Evolutionary conservation across 2,888 invertebrate genomes (phyloP).

Genomic region (Xestobium rufovillosum): DNA sequence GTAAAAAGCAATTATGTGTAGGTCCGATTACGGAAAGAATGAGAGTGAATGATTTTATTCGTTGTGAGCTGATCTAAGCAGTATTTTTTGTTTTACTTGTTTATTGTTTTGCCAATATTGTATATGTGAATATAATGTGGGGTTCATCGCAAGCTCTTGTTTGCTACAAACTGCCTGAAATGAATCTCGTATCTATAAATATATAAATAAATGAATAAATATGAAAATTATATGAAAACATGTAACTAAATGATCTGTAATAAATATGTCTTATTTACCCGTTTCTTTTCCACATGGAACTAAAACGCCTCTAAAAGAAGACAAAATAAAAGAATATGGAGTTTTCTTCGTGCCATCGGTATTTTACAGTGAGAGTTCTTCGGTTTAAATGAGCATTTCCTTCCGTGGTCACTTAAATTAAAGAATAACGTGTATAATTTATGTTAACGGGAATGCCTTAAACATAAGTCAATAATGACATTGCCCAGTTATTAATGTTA

Average conservation of each 20-base stretch:
- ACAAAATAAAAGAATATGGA: too few relatives aligned
- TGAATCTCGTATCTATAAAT: conserved; percentile 42
- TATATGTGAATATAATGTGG: conserved; percentile 37
- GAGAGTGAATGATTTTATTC: conserved; percentile 33
- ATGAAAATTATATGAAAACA: conserved; percentile 40
- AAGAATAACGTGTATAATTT: too few relatives aligned
- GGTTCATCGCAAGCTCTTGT: conserved; percentile 34
- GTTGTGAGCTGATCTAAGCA: conserved; percentile 40
- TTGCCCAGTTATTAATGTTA: too few relatives aligned
- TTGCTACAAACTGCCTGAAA: conserved; percentile 36
- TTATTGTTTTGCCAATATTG: conserved; percentile 37
- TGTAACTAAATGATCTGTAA: conserved; percentile 42
- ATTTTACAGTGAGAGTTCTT: too few relatives aligned
- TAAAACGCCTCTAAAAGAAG: too few relatives aligned
- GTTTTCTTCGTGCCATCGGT: too few relatives aligned
- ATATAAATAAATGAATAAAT: conserved; percentile 41
- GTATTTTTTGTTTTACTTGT: too few relatives aligned
- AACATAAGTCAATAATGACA: too few relatives aligned
- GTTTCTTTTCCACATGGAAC: too few relatives aligned
- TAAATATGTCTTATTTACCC: conserved; percentile 40
- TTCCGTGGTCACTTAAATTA: too few relatives aligned
- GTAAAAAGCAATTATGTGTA: conserved; percentile 40
- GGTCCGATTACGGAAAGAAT: conserved; percentile 24
- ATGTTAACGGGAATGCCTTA: too few relatives aligned
- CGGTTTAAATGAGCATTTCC: too few relatives aligned